Base-by-base conservation (phyloP, 2,888 invertebrate species). In the Agrotis clavis region DNA sequence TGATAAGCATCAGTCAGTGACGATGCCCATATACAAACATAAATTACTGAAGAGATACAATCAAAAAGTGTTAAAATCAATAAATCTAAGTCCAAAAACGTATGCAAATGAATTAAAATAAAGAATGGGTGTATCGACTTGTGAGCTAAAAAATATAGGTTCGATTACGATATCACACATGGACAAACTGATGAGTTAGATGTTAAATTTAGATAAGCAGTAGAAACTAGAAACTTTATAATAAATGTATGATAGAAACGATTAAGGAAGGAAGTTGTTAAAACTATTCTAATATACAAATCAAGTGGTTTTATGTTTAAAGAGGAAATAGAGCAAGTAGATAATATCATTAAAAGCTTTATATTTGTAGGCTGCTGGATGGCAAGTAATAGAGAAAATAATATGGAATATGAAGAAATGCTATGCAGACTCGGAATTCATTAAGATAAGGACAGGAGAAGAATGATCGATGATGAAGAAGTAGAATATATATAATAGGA, bases 71-170 rank as follows among this genome's bases (percentile, higher is more conserved):
- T 79, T 72, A 73, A 75, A 64, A 72, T 60, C 61, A 67, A 79
- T 81, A 81, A 79, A 81, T 82, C 70, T 72, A 60, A 70, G 67
- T 70, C 73, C 41, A 7, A 81, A 72, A 70, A 47, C 57, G n/a
- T 82, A 82, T 81, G 70, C 82, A 81, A 81, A 80, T 81, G 77
- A 66, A 71, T 68, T 57, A 14, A 21, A 66, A 68, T 68, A 80
- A 81, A 62, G 41, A 68, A 59, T 68, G 48, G 60, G 41, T 45
- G 35, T 67, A 66, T 67, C 51, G 51, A 71, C 45, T 61, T 53
- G 41, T 63, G 50, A 57, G 64, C 25, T 63, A 47, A 51, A 67
- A 67, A 79, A 65, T 68, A 79, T 41, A 65, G 45, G 21, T 25
- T 74, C 0, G 25, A 41, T 56, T 59, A 61, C 53, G 11, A 59